phyloP scores from a whole-genome alignment of 2,888 invertebrate species.

The Sphaerolaimus hirsutus region DNA sequence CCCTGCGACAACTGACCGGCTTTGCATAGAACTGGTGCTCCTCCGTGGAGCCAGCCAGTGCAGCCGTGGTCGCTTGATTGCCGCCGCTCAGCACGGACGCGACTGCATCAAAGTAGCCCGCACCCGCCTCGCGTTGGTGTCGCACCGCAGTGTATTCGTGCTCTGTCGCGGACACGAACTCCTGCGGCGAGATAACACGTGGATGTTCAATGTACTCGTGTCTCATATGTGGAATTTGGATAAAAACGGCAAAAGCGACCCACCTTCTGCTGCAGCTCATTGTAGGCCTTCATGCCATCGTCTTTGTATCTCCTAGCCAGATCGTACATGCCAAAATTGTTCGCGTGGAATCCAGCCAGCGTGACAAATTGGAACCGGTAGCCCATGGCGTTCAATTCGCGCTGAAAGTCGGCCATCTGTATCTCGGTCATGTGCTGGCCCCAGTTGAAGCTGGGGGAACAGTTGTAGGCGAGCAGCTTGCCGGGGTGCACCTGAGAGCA shows the following conservation, averaged over 20 bases:
- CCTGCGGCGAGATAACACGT: not conserved
- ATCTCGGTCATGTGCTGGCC: constrained; percentile 21
- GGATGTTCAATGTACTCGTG: not conserved
- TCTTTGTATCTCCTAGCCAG: constrained; percentile 24
- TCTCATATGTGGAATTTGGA: not conserved
- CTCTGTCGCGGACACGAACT: constrained; percentile 3
- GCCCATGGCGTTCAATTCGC: constrained; percentile 25
- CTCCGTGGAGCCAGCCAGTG: constrained; percentile 21
- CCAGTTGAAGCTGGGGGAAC: constrained; percentile 26
- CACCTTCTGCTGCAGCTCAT: constrained; percentile 23
- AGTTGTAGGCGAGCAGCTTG: constrained; percentile 25
- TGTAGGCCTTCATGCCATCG: constrained; percentile 24
- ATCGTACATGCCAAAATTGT: constrained; percentile 25
- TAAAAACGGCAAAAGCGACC: not conserved
- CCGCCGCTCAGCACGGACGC: constrained; percentile 18
- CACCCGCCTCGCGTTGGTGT: constrained; percentile 28
- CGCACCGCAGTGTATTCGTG: constrained; percentile 26
- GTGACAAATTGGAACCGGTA: constrained; percentile 29
- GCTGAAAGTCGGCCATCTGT: constrained; percentile 25
- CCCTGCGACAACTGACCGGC: no score
- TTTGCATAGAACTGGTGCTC: constrained; percentile 24
- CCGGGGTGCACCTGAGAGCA: constrained; percentile 14
- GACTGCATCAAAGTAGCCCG: constrained; percentile 27
- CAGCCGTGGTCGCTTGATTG: constrained; percentile 9
- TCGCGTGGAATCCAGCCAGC: constrained; percentile 26